These are phyloP conservation scores for Capromys pilorides DNA, from an alignment of 2,797 vertebrate species.

Conservation along the genomic window DNA sequence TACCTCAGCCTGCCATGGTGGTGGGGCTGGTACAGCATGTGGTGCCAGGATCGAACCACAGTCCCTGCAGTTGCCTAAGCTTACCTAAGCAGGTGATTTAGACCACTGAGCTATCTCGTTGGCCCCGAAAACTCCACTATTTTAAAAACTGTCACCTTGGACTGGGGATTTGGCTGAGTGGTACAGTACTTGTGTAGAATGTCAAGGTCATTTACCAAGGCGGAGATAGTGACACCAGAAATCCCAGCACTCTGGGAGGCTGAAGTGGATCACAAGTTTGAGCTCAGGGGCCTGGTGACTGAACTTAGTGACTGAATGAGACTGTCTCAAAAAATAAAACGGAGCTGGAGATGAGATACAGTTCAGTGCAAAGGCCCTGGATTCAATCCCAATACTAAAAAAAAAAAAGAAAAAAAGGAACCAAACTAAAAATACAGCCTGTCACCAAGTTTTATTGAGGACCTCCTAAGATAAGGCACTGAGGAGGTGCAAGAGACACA, in stretches of 20 bases:
- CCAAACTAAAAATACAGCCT: neutral
- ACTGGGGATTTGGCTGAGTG: neutral
- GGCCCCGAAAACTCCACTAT: neutral
- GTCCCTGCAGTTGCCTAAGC: too few species aligned
- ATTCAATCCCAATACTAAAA: neutral
- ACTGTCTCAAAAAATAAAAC: neutral
- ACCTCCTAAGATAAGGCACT: neutral
- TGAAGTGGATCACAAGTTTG: neutral
- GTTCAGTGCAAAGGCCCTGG: neutral
- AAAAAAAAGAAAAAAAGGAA: too few species aligned
- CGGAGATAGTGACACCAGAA: neutral
- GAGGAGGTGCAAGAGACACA: neutral
- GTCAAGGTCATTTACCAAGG: neutral
- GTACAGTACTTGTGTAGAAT: neutral
- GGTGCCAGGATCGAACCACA: too few species aligned
- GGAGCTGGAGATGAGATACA: neutral
- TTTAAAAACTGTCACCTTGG: slow-evolving; percentile 7
- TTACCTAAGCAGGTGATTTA: too few species aligned
- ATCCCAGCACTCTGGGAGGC: neutral
- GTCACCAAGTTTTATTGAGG: slow-evolving; percentile 1
- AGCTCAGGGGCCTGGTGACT: neutral
- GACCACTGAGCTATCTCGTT: too few species aligned
- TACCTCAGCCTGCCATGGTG: too few species aligned
- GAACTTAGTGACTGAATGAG: neutral
- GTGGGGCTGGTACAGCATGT: too few species aligned